Conservation (phyloP, 2,797 vertebrate species). For the Falco rusticolus region DNA sequence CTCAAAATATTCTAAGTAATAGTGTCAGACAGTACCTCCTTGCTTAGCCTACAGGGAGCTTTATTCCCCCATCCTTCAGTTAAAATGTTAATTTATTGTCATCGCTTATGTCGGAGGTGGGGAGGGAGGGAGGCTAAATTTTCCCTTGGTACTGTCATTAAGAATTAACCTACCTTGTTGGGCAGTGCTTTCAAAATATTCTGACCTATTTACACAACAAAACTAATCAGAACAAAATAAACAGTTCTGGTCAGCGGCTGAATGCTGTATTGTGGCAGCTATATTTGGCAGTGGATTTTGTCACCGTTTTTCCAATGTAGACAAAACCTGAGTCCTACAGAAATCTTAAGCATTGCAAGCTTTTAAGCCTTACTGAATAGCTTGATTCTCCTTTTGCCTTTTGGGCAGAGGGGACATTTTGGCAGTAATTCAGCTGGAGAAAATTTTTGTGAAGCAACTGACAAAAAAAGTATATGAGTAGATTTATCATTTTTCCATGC, state of each 20-base stretch:
- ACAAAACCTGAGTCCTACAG: not conserved
- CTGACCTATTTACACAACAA: constrained; percentile 48
- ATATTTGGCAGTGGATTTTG: not conserved
- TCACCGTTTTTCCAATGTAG: not conserved
- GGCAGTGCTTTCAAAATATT: constrained; percentile 25
- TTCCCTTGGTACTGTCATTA: not conserved
- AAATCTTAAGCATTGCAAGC: not conserved
- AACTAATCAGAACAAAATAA: constrained; percentile 25
- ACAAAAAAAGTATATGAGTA: not conserved
- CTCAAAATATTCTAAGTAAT: not conserved
- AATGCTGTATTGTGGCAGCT: not conserved
- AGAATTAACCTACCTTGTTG: not conserved
- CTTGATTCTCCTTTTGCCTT: not conserved
- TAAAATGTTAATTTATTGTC: not conserved
- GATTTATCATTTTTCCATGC: constrained; percentile 11
- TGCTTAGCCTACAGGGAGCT: not conserved
- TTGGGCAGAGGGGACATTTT: not conserved
- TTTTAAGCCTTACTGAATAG: not conserved
- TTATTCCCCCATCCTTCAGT: not conserved
- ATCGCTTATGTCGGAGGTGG: not conserved
- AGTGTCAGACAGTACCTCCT: not conserved
- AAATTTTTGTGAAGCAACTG: constrained; percentile 36
- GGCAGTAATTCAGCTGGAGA: constrained; percentile 14
- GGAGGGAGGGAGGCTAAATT: not conserved
- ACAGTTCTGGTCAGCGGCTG: not conserved